These are phyloP conservation scores for Aulostomus chinensis DNA, from an alignment of 2,797 vertebrate genomes.

Conservation along the genomic window DNA sequence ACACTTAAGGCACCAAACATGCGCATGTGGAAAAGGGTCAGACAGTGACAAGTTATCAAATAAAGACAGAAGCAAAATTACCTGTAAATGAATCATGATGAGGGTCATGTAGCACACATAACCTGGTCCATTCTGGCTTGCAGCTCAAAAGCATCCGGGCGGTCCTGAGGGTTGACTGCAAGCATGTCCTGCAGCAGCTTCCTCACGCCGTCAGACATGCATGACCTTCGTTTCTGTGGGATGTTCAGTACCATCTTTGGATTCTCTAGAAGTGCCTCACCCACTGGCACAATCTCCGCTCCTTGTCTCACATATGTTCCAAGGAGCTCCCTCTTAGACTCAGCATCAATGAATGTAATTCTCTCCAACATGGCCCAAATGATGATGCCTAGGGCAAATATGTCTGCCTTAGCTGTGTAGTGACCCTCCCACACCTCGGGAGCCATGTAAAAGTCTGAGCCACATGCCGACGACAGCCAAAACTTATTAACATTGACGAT, in stretches of 20 bases:
- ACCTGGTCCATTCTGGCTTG: slow-evolving; percentile 92
- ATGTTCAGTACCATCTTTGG: slow-evolving; percentile 98
- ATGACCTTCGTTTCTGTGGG: slow-evolving; percentile 92
- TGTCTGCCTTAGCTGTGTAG: slow-evolving; percentile 98
- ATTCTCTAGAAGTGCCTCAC: slow-evolving; percentile 95
- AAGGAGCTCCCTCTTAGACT: slow-evolving; percentile 93
- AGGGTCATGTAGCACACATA: slow-evolving; percentile 87
- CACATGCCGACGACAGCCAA: slow-evolving; percentile 94
- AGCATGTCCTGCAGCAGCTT: slow-evolving; percentile 96
- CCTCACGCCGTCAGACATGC: slow-evolving; percentile 91
- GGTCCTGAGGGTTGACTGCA: slow-evolving; percentile 94
- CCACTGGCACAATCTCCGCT: slow-evolving; percentile 92
- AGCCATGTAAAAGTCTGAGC: slow-evolving; percentile 96
- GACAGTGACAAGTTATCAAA: no score
- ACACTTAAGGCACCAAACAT: no score
- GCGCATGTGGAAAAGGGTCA: no score
- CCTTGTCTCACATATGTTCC: slow-evolving; percentile 94
- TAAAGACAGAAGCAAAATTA: no score
- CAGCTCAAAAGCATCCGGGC: slow-evolving; percentile 93
- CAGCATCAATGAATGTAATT: slow-evolving; percentile 94
- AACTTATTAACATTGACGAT: slow-evolving; percentile 87
- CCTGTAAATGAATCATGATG: slow-evolving; percentile 33
- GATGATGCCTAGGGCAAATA: slow-evolving; percentile 96
- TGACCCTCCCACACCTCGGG: slow-evolving; percentile 99
- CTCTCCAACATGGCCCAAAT: slow-evolving; percentile 98